These are phyloP conservation scores for Rhopalosiphum nymphaeae DNA, from an alignment of 2,888 invertebrate species.

Conservation along the genomic window DNA sequence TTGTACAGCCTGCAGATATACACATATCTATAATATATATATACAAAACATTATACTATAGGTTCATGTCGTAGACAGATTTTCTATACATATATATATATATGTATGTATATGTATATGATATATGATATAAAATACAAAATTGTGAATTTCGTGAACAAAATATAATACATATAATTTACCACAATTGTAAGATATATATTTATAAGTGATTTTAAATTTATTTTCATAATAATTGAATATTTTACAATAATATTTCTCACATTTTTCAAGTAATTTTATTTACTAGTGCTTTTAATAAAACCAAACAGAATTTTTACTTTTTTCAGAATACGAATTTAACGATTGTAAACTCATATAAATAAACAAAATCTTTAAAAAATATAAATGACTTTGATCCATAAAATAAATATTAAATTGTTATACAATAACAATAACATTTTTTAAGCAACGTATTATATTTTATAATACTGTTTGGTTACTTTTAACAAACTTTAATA, in stretches of 20 bases:
- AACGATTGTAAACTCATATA: not conserved
- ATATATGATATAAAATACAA: not conserved
- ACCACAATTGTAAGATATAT: too few species aligned
- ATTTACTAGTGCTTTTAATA: not conserved
- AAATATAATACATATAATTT: not conserved
- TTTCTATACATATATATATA: too few species aligned
- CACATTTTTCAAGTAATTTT: not conserved
- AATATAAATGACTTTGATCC: not conserved
- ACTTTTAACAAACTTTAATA: not conserved
- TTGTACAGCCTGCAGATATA: not conserved
- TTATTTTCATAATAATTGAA: constrained; percentile 14
- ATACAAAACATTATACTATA: not conserved
- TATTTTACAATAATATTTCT: not conserved
- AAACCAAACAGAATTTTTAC: not conserved
- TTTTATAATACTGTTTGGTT: not conserved
- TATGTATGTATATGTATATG: too few species aligned
- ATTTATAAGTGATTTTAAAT: not conserved
- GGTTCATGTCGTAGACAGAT: not conserved
- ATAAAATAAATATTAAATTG: not conserved
- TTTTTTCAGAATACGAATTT: not conserved
- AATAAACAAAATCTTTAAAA: not conserved
- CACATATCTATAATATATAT: not conserved
- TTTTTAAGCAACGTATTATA: not conserved
- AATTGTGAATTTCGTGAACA: not conserved
- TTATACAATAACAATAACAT: not conserved